Evolutionary conservation across 2,113 vertebrate genomes (phyloP).

Genomic region (Canis aureus): DNA sequence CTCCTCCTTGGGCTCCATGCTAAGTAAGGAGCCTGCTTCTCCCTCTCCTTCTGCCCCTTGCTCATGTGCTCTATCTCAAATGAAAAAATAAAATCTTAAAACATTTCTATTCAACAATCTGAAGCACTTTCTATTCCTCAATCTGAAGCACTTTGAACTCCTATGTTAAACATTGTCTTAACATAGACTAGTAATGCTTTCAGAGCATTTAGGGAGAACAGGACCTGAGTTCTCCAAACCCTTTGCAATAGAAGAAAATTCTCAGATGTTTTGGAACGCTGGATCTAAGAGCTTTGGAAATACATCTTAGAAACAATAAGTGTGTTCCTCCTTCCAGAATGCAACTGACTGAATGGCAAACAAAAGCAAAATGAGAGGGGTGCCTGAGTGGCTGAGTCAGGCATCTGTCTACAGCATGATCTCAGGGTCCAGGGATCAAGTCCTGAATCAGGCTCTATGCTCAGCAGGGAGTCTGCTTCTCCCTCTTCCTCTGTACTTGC

Average conservation of each 20-base stretch:
- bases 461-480: no score
- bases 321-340: background rate
- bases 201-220: background rate
- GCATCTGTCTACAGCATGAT: no score
- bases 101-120: no score
- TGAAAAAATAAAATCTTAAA: no score
- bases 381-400: no score
- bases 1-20: no score
- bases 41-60: no score
- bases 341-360: background rate
- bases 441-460: no score
- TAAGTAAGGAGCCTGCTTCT: no score
- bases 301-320: conserved; percentile 5
- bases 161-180: conserved; percentile 12
- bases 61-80: no score
- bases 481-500: no score
- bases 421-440: no score
- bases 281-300: conserved; percentile 33
- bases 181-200: background rate
- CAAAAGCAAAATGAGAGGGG: background rate
- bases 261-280: conserved; percentile 39
- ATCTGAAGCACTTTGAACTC: background rate
- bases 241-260: background rate
- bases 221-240: background rate
- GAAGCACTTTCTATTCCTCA: background rate